phyloP scores from a whole-genome alignment of 2,797 vertebrate species.

The Thamnophis elegans region DNA sequence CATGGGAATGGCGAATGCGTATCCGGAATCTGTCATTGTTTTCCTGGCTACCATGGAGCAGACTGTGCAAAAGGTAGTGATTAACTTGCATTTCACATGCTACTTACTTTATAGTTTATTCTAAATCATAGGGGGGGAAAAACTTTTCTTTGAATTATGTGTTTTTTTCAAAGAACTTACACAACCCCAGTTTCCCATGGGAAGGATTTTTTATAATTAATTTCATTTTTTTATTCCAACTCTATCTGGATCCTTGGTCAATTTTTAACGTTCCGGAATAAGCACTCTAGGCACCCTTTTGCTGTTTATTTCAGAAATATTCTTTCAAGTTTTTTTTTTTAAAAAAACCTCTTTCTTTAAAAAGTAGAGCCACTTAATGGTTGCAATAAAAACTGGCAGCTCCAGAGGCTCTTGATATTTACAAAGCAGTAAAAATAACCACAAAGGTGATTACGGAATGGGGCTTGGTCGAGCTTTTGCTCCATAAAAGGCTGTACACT shows the following conservation, averaged over 20 bases:
- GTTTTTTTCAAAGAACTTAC: neutral
- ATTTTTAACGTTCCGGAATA: neutral
- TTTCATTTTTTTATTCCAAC: neutral
- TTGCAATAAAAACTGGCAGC: neutral
- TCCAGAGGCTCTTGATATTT: neutral
- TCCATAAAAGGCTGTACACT: neutral
- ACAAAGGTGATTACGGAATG: neutral
- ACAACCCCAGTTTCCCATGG: neutral
- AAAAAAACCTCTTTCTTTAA: neutral
- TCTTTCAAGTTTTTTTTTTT: neutral
- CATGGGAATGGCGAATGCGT: constrained; percentile 97
- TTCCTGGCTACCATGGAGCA: constrained; percentile 95
- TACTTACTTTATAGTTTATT: constrained; percentile 15
- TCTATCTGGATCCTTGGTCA: neutral
- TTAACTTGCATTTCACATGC: neutral
- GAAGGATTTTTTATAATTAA: neutral
- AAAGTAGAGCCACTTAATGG: neutral
- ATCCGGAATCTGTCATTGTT: constrained; percentile 95
- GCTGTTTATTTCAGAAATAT: neutral
- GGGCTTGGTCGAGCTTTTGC: neutral
- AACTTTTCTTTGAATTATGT: constrained; percentile 5
- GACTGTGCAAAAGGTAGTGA: constrained; percentile 95
- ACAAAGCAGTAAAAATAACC: neutral
- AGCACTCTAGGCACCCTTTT: neutral
- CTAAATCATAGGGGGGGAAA: neutral